These are phyloP conservation scores for Cryptotermes secundus DNA, from an alignment of 1,140 invertebrate genomes.

Conservation along the genomic window DNA sequence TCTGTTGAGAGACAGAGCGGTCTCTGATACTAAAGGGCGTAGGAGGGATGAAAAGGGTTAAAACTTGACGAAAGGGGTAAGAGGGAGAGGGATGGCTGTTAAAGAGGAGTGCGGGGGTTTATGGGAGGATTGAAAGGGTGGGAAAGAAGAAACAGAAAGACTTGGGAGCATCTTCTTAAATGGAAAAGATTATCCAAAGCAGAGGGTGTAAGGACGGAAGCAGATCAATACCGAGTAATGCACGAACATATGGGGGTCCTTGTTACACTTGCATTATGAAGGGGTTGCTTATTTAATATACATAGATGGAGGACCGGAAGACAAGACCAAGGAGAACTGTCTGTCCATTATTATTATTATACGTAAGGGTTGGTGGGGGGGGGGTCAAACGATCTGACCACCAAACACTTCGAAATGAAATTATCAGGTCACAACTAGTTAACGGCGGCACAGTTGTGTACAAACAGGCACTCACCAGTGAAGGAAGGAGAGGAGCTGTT, in stretches of 20 bases:
- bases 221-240: constrained; percentile 24
- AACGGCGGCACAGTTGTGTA: neutral
- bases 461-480: neutral
- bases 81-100: neutral
- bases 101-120: neutral
- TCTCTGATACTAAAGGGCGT: neutral
- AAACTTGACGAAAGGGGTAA: constrained; percentile 25
- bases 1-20: constrained; percentile 22
- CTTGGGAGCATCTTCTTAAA: constrained; percentile 27
- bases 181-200: constrained; percentile 30
- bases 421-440: neutral
- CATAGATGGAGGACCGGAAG: neutral
- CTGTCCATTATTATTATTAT: neutral
- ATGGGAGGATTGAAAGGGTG: neutral
- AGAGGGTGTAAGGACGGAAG: neutral
- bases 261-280: neutral
- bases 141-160: neutral
- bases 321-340: neutral
- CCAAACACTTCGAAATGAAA: constrained; percentile 5
- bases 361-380: neutral
- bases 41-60: constrained; percentile 7
- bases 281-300: neutral
- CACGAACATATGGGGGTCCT: neutral
- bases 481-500: too few species aligned
- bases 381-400: neutral